Evolutionary conservation across 2,888 invertebrate species (phyloP).

Genomic region (Tenodera sinensis): DNA sequence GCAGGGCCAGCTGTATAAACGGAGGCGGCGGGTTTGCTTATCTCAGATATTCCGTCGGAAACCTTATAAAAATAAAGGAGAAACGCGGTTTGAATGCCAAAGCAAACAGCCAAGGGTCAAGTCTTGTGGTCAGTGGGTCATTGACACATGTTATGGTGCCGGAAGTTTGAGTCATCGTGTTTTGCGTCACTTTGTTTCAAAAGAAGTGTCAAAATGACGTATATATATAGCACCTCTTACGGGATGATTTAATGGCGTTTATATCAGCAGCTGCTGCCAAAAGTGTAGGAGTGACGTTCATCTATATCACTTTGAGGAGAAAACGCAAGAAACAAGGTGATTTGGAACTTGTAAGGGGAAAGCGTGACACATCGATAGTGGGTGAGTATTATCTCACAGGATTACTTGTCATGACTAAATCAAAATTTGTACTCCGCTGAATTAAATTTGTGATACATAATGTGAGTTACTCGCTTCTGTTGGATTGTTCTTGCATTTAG

Average conservation of each 20-base stretch:
- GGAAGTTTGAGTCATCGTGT: background rate
- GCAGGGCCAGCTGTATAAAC: no score
- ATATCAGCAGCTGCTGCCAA: background rate
- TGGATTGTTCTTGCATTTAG: no score
- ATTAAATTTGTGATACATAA: no score
- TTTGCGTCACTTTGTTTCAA: background rate
- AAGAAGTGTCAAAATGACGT: background rate
- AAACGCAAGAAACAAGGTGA: no score
- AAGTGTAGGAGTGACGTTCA: background rate
- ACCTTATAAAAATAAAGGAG: background rate
- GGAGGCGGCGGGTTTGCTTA: background rate
- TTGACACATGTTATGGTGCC: background rate
- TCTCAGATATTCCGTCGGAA: background rate
- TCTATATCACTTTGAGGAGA: no score
- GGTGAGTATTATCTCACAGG: no score
- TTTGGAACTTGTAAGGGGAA: no score
- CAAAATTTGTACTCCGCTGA: no score
- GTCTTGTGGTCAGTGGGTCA: background rate
- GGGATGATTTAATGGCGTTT: background rate
- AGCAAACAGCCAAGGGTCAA: background rate
- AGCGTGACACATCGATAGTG: no score
- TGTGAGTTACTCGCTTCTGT: no score
- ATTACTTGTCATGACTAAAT: no score
- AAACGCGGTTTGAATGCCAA: background rate
- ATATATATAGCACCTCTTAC: background rate